phyloP scores from a whole-genome alignment of 2,888 invertebrate genomes.

The Aphidoletes aphidimyza region DNA sequence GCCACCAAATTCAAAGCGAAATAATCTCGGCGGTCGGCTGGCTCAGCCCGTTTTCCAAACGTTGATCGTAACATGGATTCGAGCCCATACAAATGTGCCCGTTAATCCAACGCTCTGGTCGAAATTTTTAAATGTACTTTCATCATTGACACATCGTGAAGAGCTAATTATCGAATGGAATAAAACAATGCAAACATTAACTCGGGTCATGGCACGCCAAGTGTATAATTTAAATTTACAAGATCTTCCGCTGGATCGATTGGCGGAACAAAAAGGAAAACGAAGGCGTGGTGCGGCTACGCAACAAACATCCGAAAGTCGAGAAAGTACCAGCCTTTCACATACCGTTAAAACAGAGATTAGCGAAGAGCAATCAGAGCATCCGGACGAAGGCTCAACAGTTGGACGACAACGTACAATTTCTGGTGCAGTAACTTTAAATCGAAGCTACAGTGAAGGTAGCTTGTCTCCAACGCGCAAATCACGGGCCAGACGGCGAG shows the following conservation, averaged over 20 bases:
- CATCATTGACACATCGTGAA: slow-evolving; percentile 91
- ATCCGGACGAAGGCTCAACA: slow-evolving; percentile 59
- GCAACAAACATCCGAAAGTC: background rate
- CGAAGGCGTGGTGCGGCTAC: slow-evolving; percentile 67
- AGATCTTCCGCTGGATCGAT: slow-evolving; percentile 82
- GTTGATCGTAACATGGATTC: slow-evolving; percentile 96
- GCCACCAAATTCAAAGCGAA: slow-evolving; percentile 79
- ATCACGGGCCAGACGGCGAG: slow-evolving; percentile 59
- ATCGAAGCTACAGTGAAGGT: slow-evolving; percentile 71
- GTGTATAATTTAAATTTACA: slow-evolving; percentile 93
- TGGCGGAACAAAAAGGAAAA: slow-evolving; percentile 83
- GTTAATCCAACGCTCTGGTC: slow-evolving; percentile 93
- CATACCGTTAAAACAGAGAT: background rate
- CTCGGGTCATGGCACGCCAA: slow-evolving; percentile 92
- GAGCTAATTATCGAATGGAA: slow-evolving; percentile 96
- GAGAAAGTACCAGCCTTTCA: background rate
- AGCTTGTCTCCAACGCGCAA: slow-evolving; percentile 65
- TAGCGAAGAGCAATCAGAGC: background rate
- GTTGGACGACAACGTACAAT: slow-evolving; percentile 55
- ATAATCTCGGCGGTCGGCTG: slow-evolving; percentile 79
- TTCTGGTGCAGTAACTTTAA: slow-evolving; percentile 63
- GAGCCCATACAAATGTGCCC: slow-evolving; percentile 93
- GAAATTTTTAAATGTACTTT: slow-evolving; percentile 86
- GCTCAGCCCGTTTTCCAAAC: slow-evolving; percentile 92
- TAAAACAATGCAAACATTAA: slow-evolving; percentile 97